Base-by-base conservation (phyloP, 2,797 vertebrate species). In the Gallinago nigripennis region DNA sequence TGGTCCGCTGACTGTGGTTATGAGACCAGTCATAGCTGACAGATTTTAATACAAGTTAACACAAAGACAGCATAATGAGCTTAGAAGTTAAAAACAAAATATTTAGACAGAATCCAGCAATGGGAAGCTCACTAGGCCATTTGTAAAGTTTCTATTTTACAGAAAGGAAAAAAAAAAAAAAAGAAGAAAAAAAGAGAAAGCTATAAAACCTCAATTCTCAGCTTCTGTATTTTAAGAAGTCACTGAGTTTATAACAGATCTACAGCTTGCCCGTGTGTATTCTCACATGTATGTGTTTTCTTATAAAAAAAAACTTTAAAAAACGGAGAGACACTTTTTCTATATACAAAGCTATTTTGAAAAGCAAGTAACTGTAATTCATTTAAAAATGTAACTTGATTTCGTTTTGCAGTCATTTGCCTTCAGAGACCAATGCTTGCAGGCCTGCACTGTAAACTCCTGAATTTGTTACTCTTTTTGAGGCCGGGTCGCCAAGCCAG, bases 1-100 rank as follows among this genome's bases (percentile, higher is more conserved):
- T 99, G 98, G 98, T 99, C 99, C 98, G 98, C 97, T 99, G 99
- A 98, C 98, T 98, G 98, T 98, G 98, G 98, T 99, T 98, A 99
- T 98, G 98, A 99, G 98, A 98, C 98, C 97, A 98, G 98, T 98
- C 98, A 98, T 98, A 98, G 98, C 98, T 98, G 98, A 98, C 97
- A 98, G 98, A 98, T 98, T 98, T 98, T 98, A 98, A 98, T 97
- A 98, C 98, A 97, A 98, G 97, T 97, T 97, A 98, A 98, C 98
- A 98, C 98, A 98, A 98, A 98, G 97, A 96, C 90, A 75, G 97
- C 96, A 97, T 98, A 98, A 98, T 98, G 97, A 98, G 98, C 98
- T 98, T 98, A 98, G 98, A 97, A 97, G 98, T 98, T 97, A 98
- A 98, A 97, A 98, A 96, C 98, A 98, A 98, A 98, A 98, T 98